Conservation (phyloP, 1,140 invertebrate genomes). For the Euura lappo region DNA sequence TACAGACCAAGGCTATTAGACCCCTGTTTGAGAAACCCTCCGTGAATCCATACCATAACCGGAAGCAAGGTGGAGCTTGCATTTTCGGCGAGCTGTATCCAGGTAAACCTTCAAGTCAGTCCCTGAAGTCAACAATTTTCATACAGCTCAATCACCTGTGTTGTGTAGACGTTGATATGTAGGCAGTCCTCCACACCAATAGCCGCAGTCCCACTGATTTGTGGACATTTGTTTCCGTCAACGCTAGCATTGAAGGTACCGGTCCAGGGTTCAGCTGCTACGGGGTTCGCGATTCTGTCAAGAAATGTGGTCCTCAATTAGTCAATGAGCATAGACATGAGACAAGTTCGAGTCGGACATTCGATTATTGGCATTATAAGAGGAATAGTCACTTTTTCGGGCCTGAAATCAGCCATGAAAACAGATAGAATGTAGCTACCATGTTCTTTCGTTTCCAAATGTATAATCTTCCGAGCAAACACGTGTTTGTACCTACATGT, state of each 20-base stretch:
- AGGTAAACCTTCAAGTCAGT: too few species aligned
- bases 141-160: not conserved
- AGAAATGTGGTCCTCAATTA: too few species aligned
- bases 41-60: constrained; percentile 62
- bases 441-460: too few species aligned
- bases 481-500: too few species aligned
- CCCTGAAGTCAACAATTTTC: too few species aligned
- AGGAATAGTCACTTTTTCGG: too few species aligned
- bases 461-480: too few species aligned
- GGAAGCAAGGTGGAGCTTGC: constrained; percentile 33
- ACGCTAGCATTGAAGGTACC: not conserved
- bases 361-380: too few species aligned
- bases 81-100: constrained; percentile 8
- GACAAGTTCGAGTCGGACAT: too few species aligned
- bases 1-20: constrained; percentile 36
- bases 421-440: too few species aligned
- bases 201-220: not conserved
- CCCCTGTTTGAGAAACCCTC: constrained; percentile 56
- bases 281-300: not conserved
- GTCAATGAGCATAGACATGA: too few species aligned
- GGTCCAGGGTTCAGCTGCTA: not conserved
- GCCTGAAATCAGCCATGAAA: too few species aligned
- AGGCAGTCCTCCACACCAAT: not conserved
- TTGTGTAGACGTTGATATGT: not conserved
- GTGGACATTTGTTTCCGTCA: not conserved